Conservation (phyloP, 2,888 invertebrate species). For the Sepioteuthis lessoniana region DNA sequence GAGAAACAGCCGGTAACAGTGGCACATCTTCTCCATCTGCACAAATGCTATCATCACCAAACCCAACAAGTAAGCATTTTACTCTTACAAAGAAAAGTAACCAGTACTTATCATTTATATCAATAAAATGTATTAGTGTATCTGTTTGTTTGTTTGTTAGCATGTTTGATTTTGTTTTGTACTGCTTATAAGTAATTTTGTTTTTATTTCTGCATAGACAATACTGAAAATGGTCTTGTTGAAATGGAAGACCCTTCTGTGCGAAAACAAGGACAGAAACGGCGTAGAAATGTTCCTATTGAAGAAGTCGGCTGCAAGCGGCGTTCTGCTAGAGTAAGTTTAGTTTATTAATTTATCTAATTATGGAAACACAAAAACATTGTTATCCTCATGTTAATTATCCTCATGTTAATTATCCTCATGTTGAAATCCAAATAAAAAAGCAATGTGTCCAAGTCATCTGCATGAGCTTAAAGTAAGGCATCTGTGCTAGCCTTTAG, state of each 20-base stretch:
- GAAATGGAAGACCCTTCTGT: neutral
- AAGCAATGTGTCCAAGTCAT: too few species aligned
- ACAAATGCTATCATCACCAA: conserved; percentile 36
- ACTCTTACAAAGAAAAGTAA: neutral
- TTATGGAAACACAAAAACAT: too few species aligned
- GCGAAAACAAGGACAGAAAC: conserved; percentile 54
- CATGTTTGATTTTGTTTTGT: neutral
- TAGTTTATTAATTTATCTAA: neutral
- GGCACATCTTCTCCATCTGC: conserved; percentile 36
- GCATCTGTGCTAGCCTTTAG: too few species aligned
- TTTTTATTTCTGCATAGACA: neutral
- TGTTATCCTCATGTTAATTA: too few species aligned
- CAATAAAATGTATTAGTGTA: neutral
- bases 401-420: too few species aligned
- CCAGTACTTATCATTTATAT: too few species aligned
- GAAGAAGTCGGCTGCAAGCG: conserved; percentile 62
- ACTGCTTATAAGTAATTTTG: too few species aligned
- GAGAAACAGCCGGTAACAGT: conserved; percentile 20
- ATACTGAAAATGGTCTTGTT: neutral
- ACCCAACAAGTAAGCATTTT: neutral
- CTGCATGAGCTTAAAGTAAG: too few species aligned
- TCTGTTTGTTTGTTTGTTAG: neutral
- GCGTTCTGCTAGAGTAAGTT: conserved; percentile 68
- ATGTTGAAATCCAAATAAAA: too few species aligned
- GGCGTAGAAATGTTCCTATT: conserved; percentile 55